Base-by-base conservation (phyloP, 2,113 vertebrate genomes). In the Tautogolabrus adspersus region DNA sequence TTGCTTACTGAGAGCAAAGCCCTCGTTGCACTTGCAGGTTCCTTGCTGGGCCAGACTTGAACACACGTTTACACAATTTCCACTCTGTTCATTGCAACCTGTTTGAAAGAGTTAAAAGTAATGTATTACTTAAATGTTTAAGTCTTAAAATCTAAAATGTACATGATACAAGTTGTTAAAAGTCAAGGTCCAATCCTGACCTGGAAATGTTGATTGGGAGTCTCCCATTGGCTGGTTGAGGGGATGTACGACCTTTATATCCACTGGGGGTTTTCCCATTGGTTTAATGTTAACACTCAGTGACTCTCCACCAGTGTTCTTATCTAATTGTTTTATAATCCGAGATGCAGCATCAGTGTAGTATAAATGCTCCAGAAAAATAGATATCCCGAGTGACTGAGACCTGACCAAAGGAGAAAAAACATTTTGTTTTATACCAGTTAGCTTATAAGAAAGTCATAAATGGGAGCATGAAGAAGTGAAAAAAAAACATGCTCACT, bases 331-430 rank as follows among this genome's bases (percentile, higher is more conserved):
- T 87, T 91, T 95, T 81, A 98, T 94, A 2, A 87, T 85, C 42
- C 86, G 89, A 2, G 92, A 94, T 62, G 83, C 93, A 42, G 87
- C 69, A 12, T 96, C 94, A 30, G 94, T 95, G 86, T 96, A 96
- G 89, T 96, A 98, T 1, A 98, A 77, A 12, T 91, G 70, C 19
- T 96, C 94, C 89, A 89, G 91, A 81, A 97, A 97, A 65, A 97
- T 18, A 19, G 96, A 94, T 66, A 97, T 88, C 30, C 91, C 89
- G 78, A 94, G 77, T 49, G 94, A 81, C 23, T 77, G 87, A 56
- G 88, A 88, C 67, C 97, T 97, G 66, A 81, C 26, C 34, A 83
- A 64, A 67, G 86, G 0, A 60, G 10, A 72, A n/a, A 2, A 55
- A 38, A 7, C 19, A 40, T 0, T 16, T 1, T 5, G 10, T 22